These are phyloP conservation scores for Misgurnus mizolepis DNA, from an alignment of 2,113 vertebrate species.

Conservation along the genomic window DNA sequence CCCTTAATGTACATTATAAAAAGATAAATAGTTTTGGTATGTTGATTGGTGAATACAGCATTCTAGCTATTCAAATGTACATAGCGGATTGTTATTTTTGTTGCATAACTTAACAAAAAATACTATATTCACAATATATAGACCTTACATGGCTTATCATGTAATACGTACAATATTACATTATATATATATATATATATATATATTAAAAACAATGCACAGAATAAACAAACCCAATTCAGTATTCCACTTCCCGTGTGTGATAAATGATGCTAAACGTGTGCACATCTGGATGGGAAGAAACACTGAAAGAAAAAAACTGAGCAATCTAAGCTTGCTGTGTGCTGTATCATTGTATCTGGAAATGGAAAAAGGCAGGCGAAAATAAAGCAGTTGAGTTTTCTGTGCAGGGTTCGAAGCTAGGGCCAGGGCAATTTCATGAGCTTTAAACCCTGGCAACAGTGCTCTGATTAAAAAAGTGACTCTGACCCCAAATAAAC, in stretches of 20 bases:
- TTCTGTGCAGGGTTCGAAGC: not conserved
- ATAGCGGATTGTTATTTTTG: no score
- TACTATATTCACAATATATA: no score
- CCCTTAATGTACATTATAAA: no score
- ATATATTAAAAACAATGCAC: no score
- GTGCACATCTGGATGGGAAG: not conserved
- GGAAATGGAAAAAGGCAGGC: not conserved
- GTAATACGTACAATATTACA: no score
- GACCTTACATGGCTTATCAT: no score
- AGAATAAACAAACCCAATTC: no score
- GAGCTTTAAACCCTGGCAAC: conserved; percentile 54
- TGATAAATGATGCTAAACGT: not conserved
- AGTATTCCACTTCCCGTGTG: not conserved
- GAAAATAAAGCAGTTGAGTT: not conserved
- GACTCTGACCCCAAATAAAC: conserved; percentile 59
- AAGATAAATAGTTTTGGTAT: no score
- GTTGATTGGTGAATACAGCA: no score
- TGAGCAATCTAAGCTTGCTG: not conserved
- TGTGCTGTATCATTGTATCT: conserved; percentile 21
- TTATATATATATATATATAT: no score
- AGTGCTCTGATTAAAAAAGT: conserved; percentile 62
- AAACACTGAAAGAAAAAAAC: not conserved
- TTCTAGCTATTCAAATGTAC: no score
- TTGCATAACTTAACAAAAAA: no score
- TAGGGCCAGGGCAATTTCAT: conserved; percentile 19